Conservation (phyloP, 2,888 invertebrate species). For the Caradrina kadenii region DNA sequence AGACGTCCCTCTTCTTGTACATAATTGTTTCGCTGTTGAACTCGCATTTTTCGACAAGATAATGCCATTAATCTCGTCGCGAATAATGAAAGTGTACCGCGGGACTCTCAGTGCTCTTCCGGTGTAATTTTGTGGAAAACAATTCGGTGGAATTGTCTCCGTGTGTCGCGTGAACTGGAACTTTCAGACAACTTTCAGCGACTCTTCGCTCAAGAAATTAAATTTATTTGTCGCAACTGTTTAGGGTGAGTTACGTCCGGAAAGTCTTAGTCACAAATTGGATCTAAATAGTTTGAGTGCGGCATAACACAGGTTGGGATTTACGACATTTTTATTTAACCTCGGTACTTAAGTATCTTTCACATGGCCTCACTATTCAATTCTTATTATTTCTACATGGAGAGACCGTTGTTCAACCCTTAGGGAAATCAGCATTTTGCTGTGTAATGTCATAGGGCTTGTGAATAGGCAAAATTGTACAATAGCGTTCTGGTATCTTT, state of each 20-base stretch:
- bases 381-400: slow-evolving; percentile 36
- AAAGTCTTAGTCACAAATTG: slow-evolving; percentile 80
- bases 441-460: slow-evolving; percentile 50
- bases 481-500: neutral
- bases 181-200: slow-evolving; percentile 66
- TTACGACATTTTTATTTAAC: slow-evolving; percentile 16
- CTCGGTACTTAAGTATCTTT: neutral
- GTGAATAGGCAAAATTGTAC: slow-evolving; percentile 23
- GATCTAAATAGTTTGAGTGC: slow-evolving; percentile 68
- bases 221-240: slow-evolving; percentile 67
- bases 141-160: slow-evolving; percentile 73
- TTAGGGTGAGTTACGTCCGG: slow-evolving; percentile 63
- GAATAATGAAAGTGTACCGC: slow-evolving; percentile 84
- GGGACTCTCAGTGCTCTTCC: slow-evolving; percentile 66
- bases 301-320: slow-evolving; percentile 24
- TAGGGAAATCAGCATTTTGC: slow-evolving; percentile 46
- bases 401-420: slow-evolving; percentile 53
- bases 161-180: slow-evolving; percentile 67
- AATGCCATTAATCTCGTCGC: slow-evolving; percentile 83
- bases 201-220: slow-evolving; percentile 75
- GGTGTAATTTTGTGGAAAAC: slow-evolving; percentile 76
- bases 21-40: slow-evolving; percentile 82
- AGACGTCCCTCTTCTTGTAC: slow-evolving; percentile 65
- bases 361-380: slow-evolving; percentile 15
- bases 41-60: slow-evolving; percentile 84